Evolutionary conservation across 1,140 invertebrate species (phyloP), one percentile per base, ranked within the genome.

Genomic region (Solenopsis fugax): DNA sequence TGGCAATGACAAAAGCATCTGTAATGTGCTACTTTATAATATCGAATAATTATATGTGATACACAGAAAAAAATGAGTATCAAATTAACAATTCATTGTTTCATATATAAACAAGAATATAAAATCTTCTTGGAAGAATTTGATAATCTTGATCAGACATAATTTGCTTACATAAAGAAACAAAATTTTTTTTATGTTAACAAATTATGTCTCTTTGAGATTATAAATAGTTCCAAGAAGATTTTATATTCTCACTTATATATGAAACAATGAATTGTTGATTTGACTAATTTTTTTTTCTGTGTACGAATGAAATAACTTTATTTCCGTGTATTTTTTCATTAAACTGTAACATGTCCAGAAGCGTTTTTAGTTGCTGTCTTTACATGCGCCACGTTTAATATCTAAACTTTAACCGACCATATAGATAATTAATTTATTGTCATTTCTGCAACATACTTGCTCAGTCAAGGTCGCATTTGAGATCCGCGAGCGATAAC

Each of bases 341-440:
- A 45, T 21, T 64, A 16, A 45, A 37, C 1, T 58, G 5, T 45
- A 29, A 45, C 9, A 6, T 29, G 10, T 62, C 41, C 18, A 37
- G 54, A 60, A 45, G 9, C 37, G 16, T 73, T 29, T 3, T 73
- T 29, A 6, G 5, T 54, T n/a, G 3, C 29, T 54, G 50, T 21
- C n/a, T 21, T 50, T 21, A 45, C 6, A 16, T 18, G 29, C 12
- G 18, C 10, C 21, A 24, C 21, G 24, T 16, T 3, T 34, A 71
- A 56, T n/a, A n/a, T 48, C 29, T 48, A 48, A 41, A 50, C 9
- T 29, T 56, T 67, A 21, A 24, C 56, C 13, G 67, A 72, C 0
- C 16, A 13, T 60, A 45, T 16, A n/a, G 3, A 10, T 72, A 72
- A 82, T 82, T 73, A 82, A 81, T 82, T 80, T 41, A 65, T 54